phyloP scores from a whole-genome alignment of 2,888 invertebrate genomes.

The Drosophila helvetica region DNA sequence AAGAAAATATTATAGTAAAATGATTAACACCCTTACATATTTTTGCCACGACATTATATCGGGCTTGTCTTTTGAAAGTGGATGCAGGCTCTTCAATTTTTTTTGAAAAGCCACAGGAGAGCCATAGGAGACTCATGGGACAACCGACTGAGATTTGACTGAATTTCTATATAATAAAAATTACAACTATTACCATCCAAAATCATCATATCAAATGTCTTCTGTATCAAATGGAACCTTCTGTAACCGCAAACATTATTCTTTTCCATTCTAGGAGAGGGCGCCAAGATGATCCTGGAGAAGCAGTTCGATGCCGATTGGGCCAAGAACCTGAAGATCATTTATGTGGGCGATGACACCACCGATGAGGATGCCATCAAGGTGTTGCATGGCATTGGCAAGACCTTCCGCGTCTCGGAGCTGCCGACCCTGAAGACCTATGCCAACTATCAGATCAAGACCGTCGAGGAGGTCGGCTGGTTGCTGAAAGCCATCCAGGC shows the following conservation, averaged over 20 bases:
- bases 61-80: no score
- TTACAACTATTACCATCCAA: not conserved
- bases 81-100: no score
- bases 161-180: not conserved
- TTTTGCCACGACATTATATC: no score
- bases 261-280: conserved; percentile 84
- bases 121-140: no score
- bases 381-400: conserved; percentile 87
- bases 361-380: conserved; percentile 96
- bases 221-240: not conserved
- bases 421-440: conserved; percentile 89
- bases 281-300: conserved; percentile 90
- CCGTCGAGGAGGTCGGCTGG: conserved; percentile 89
- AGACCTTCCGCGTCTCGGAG: conserved; percentile 90
- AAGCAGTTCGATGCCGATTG: conserved; percentile 91
- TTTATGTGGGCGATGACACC: conserved; percentile 94
- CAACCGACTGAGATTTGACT: no score
- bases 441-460: conserved; percentile 89
- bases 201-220: not conserved
- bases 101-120: no score
- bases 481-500: conserved; percentile 88
- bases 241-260: not conserved
- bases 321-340: conserved; percentile 90
- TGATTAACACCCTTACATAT: no score
- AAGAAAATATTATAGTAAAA: no score